These are phyloP conservation scores for Montipora capitata DNA, from an alignment of 92 coral and sea anemone species.

Conservation along the genomic window DNA sequence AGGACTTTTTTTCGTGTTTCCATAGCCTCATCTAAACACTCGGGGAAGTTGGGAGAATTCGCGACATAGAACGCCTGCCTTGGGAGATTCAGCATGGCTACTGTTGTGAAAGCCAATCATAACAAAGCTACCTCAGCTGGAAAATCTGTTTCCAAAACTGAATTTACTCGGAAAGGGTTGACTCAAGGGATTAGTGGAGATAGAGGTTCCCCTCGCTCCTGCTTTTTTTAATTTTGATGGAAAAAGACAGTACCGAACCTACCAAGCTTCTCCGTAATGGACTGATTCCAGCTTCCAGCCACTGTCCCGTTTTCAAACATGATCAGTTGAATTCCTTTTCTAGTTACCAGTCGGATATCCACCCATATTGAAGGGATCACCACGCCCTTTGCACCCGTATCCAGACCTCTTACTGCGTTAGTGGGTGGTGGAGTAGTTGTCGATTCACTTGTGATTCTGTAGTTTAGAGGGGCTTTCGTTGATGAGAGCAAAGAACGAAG, in stretches of 20 bases:
- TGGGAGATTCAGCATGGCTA: no score
- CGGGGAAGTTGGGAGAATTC: no score
- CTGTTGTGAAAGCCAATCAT: no score
- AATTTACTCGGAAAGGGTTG: no score
- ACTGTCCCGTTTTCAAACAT: slow-evolving; percentile 42
- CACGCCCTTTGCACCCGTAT: neutral
- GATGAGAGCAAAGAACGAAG: slow-evolving; percentile 28
- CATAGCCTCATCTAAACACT: no score
- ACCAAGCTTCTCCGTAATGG: slow-evolving; percentile 13
- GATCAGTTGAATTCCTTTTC: slow-evolving; percentile 30
- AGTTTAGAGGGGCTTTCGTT: slow-evolving; percentile 17
- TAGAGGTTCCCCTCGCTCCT: no score
- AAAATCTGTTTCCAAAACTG: no score
- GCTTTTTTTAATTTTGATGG: no score
- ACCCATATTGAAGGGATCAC: slow-evolving; percentile 34
- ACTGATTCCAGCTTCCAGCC: slow-evolving; percentile 41
- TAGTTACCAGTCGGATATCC: slow-evolving; percentile 34
- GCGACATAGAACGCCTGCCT: no score
- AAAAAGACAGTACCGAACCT: neutral
- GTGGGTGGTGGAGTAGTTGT: neutral
- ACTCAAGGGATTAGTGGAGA: no score
- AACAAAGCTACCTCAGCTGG: no score
- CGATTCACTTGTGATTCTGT: neutral
- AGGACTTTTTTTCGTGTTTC: no score
- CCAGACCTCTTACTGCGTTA: neutral